Evolutionary conservation across 1,140 invertebrate genomes (phyloP).

Genomic region (Mactra quadrangularis): DNA sequence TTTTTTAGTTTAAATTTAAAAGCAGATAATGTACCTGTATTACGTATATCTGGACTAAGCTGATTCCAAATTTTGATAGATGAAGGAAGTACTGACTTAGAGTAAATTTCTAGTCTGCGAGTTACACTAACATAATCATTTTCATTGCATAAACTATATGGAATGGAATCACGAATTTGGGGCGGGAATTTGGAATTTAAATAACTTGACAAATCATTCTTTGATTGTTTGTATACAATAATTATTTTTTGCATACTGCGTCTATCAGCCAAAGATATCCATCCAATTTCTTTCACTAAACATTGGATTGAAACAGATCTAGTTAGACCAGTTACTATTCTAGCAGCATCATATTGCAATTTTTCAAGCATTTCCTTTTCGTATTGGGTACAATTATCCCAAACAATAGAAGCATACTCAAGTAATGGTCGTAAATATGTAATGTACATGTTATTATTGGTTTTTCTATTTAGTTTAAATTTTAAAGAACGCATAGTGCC

Average conservation of each 20-base stretch:
- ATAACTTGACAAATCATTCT: background rate
- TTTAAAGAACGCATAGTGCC: conserved; percentile 20
- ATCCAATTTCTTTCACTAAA: conserved; percentile 23
- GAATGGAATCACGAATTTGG: background rate
- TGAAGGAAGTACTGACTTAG: too few species aligned
- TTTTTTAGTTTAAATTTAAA: too few species aligned
- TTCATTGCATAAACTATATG: background rate
- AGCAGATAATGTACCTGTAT: too few species aligned
- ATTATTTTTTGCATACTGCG: conserved; percentile 9
- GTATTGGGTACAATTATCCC: conserved; percentile 16
- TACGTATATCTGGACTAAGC: too few species aligned
- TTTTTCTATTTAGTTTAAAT: conserved; percentile 12
- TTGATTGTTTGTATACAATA: conserved; percentile 13
- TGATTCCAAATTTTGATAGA: too few species aligned
- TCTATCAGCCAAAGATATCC: conserved; percentile 8
- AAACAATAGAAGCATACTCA: conserved; percentile 28
- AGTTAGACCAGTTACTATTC: conserved; percentile 29
- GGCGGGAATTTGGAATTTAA: background rate
- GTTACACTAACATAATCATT: background rate
- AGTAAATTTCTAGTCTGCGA: too few species aligned
- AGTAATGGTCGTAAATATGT: conserved; percentile 21
- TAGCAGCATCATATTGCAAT: conserved; percentile 35
- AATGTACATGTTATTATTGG: conserved; percentile 23
- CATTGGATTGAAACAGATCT: conserved; percentile 10
- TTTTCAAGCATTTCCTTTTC: conserved; percentile 22